phyloP scores from a whole-genome alignment of 2,797 vertebrate species.

The Leptodactylus fallax region DNA sequence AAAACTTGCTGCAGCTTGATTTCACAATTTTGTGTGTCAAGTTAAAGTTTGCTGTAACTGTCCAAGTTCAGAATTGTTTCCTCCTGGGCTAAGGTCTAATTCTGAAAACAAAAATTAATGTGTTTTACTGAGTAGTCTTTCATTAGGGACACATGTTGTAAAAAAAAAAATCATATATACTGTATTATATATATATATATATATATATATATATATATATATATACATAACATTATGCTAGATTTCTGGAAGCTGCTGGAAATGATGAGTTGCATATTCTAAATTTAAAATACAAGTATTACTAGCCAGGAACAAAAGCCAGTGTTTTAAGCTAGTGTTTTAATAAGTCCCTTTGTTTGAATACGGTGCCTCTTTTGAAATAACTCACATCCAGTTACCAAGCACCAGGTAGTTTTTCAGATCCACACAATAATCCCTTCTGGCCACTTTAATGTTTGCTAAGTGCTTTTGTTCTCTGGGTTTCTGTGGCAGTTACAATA shows the following conservation, averaged over 20 bases:
- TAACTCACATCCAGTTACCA: constrained; percentile 59
- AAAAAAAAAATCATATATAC: no score
- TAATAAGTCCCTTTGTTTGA: constrained; percentile 59
- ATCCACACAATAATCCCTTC: constrained; percentile 32
- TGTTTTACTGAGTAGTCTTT: background rate
- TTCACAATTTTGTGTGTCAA: no score
- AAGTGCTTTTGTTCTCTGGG: constrained; percentile 58
- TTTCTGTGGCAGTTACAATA: constrained; percentile 24
- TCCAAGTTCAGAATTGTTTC: no score
- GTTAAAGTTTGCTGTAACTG: no score
- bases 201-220: no score
- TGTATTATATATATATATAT: no score
- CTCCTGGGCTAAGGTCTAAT: no score
- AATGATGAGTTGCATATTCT: background rate
- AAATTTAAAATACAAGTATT: background rate
- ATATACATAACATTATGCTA: background rate
- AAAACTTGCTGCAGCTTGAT: no score
- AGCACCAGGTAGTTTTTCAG: constrained; percentile 60
- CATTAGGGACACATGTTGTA: background rate
- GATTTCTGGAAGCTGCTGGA: background rate
- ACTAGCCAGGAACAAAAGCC: background rate
- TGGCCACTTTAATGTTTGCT: constrained; percentile 37
- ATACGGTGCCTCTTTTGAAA: constrained; percentile 61
- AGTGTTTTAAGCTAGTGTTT: constrained; percentile 6
- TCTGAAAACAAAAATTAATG: no score